Evolutionary conservation across 1,140 invertebrate genomes (phyloP).

Genomic region (Ptiloglossa arizonensis): DNA sequence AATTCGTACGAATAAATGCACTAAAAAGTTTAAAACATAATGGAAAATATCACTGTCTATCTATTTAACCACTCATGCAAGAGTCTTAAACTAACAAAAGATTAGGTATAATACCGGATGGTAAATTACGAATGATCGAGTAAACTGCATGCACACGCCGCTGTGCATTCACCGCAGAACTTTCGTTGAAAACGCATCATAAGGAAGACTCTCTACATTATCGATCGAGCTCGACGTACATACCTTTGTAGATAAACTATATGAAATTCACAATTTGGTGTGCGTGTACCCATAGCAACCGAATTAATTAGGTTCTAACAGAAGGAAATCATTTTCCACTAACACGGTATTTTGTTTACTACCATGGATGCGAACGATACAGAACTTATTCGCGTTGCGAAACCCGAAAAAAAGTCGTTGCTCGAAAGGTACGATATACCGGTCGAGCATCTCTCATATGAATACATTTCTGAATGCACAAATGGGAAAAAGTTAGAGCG

Average conservation of each 20-base stretch:
- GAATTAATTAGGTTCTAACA: conserved; percentile 44
- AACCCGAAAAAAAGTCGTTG: conserved; percentile 67
- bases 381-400: conserved; percentile 38
- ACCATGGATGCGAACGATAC: conserved; percentile 57
- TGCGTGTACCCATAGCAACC: conserved; percentile 62
- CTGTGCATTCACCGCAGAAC: background rate
- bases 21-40: too few species aligned
- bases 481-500: conserved; percentile 83
- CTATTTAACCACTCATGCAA: background rate
- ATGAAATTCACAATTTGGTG: conserved; percentile 10
- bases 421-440: conserved; percentile 84
- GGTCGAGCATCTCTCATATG: conserved; percentile 84
- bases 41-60: background rate
- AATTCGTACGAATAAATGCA: too few species aligned
- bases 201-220: conserved; percentile 31
- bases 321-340: background rate
- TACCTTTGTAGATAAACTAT: conserved; percentile 8
- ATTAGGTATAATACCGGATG: background rate
- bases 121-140: background rate
- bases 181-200: conserved; percentile 36
- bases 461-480: conserved; percentile 82
- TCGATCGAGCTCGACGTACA: conserved; percentile 11
- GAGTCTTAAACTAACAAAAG: background rate
- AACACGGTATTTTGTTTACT: background rate
- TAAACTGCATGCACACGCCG: background rate